Evolutionary conservation across 2,888 invertebrate species (phyloP), one percentile per base, ranked within the genome.

Genomic region (Aethes cnicana): DNA sequence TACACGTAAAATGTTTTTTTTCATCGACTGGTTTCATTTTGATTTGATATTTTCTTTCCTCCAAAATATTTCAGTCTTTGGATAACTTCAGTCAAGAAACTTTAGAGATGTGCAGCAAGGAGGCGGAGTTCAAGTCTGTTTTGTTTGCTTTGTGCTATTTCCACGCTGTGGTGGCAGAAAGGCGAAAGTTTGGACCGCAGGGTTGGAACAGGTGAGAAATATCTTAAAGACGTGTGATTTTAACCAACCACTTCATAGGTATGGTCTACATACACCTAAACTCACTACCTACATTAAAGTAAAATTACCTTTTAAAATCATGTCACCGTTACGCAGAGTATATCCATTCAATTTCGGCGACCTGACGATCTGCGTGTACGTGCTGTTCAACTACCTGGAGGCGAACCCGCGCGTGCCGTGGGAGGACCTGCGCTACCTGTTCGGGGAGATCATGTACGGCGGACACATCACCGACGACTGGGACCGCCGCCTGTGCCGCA

Each of bases 371-470:
- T 97, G 97, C 68, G 95, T 96, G 2, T 96, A 95, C 74, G 98
- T 98, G 0, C 79, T 98, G 11, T 95, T 91, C 77, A 98, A 98
- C 82, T 98, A 98, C 79, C 82, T 98, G 73, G 98, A 98, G 73
- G 95, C 94, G 46, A 97, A 96, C 68, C 93, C 92, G 30, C 93
- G 94, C 61, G 95, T 97, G 4, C 98, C 98, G 0, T 98, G 97
- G 96, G 98, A 98, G 78, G 98, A 98, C 84, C 83, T 98, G 63
- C 92, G 98, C 1, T 98, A 98, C 77, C 88, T 98, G 12, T 98
- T 98, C 74, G 98, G 98, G 0, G 98, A 98, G 86, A 98, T 98
- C 64, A 98, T 98, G 98, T 98, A 98, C 72, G 98, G 98, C 1
- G 98, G 98, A 0, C 98, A 98, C 73, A 98, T 98, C 66, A 98